Evolutionary conservation across 2,888 invertebrate species (phyloP), one percentile per base, ranked within the genome.

Genomic region (Drosophila maculinotata): DNA sequence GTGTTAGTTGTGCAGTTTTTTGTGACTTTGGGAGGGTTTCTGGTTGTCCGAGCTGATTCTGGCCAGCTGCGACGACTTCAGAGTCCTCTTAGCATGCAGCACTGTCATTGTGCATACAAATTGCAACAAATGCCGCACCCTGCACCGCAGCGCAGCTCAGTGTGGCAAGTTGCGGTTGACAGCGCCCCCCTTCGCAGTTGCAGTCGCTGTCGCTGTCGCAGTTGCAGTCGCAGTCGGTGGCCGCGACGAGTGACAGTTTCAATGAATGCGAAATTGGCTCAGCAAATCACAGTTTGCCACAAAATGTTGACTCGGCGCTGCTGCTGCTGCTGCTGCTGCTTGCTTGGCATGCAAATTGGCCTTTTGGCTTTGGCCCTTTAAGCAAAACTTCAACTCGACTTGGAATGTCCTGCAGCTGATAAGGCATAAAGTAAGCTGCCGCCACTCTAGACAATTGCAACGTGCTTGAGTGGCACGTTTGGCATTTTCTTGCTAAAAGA

Each of bases 211-310:
- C n/a, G n/a, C 20, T 3, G 20, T 20, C 2, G 20, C 20, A 20
- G 20, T 20, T 2, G 20, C 42, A 28, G 42, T 9, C 9, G 12
- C 38, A 20, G 26, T 38, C 47, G 10, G 38, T 44, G 12, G 15
- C 41, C 57, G 51, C 52, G 44, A 42, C 73, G 48, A 64, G 51
- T 69, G 73, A 66, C 84, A 73, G 64, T 83, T 79, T 84, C 76
- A 80, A 70, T 69, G 78, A 80, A 80, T 80, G 69, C 47, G 45
- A 69, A 71, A 69, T 78, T 69, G 51, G 49, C 31, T 69, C 58
- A 6, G 54, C 49, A 69, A 73, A 72, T 72, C 69, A 72, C 51
- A 53, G 74, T 33, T 51, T 10, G 60, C 56, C 65, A 53, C 57
- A 65, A 60, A 69, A 65, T 69, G 69, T 69, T 69, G 58, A 63